phyloP scores from a whole-genome alignment of 1,140 invertebrate genomes.

The Cyclina sinensis region DNA sequence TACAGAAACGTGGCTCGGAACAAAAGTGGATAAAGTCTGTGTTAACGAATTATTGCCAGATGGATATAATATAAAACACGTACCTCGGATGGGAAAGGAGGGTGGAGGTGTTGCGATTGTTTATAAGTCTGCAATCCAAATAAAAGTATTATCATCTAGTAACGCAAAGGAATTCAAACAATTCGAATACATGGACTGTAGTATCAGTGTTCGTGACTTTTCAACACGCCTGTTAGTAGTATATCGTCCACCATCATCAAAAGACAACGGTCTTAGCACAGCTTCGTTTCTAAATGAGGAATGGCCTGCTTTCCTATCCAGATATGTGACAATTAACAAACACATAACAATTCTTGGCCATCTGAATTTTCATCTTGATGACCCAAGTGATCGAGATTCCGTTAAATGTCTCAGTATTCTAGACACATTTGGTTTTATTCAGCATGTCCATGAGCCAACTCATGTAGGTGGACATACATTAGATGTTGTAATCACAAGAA shows the following conservation, averaged over 20 bases:
- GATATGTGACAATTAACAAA: not conserved
- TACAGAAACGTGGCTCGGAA: not conserved
- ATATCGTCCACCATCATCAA: constrained; percentile 7
- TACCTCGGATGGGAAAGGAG: too few species aligned
- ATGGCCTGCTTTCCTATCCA: not conserved
- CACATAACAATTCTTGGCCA: not conserved
- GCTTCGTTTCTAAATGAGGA: not conserved
- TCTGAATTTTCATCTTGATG: constrained; percentile 36
- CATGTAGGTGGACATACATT: constrained; percentile 56
- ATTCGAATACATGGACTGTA: constrained; percentile 33
- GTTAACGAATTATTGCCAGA: too few species aligned
- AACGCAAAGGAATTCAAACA: too few species aligned
- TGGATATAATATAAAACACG: too few species aligned
- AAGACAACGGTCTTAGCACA: not conserved
- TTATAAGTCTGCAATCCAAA: too few species aligned
- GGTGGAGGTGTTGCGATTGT: too few species aligned
- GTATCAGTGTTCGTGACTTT: not conserved
- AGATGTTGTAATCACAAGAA: constrained; percentile 53
- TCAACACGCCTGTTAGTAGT: not conserved
- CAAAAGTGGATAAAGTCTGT: too few species aligned
- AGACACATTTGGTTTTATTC: constrained; percentile 12
- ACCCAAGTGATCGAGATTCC: not conserved
- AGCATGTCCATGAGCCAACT: constrained; percentile 44
- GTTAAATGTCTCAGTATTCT: not conserved
- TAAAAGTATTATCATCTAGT: too few species aligned